Conservation (phyloP, 2,888 invertebrate species). For the Patella caerulea region DNA sequence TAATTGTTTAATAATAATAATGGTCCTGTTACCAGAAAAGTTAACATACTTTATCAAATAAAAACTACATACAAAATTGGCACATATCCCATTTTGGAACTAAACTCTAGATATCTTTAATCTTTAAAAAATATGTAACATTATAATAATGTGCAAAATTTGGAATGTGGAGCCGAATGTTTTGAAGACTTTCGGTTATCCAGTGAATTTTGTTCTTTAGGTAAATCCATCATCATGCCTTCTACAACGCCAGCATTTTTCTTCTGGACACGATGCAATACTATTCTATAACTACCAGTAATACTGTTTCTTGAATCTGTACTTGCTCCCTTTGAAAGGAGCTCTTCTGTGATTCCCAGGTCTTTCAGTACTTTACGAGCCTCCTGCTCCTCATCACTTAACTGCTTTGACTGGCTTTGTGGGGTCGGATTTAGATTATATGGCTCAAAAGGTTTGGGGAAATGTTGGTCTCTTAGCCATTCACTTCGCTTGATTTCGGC, state of each 20-base stretch:
- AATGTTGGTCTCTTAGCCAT: conserved; percentile 75
- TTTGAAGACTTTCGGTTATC: neutral
- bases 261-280: conserved; percentile 75
- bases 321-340: conserved; percentile 75
- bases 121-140: neutral
- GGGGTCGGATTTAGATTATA: conserved; percentile 65
- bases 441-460: conserved; percentile 70
- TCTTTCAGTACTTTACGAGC: conserved; percentile 75
- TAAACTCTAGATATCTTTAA: too few species aligned
- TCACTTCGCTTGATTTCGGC: conserved; percentile 73
- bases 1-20: too few species aligned
- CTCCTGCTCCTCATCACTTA: conserved; percentile 73
- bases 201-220: neutral
- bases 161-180: neutral
- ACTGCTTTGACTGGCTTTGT: conserved; percentile 32
- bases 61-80: too few species aligned
- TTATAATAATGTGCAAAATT: conserved; percentile 1
- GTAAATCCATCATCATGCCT: conserved; percentile 5
- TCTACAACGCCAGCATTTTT: conserved; percentile 49
- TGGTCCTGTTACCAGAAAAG: too few species aligned
- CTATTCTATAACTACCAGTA: conserved; percentile 81
- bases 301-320: conserved; percentile 79
- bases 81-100: too few species aligned
- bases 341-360: conserved; percentile 77
- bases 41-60: too few species aligned